Conservation (phyloP, 2,113 vertebrate species). For the Furnarius figulus region DNA sequence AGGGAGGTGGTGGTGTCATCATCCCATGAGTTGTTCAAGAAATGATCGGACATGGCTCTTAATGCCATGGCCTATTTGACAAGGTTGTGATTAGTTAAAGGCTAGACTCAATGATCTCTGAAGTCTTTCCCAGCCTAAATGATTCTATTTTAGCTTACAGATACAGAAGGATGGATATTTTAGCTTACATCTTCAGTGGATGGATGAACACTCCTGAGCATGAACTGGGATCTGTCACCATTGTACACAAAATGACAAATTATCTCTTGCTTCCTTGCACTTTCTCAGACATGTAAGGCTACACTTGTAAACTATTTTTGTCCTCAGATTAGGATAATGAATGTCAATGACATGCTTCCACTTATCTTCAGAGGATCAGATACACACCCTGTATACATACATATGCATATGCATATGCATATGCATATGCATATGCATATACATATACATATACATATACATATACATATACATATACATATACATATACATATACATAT, state of each 20-base stretch:
- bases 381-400: neutral
- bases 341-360: neutral
- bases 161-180: no score
- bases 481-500: no score
- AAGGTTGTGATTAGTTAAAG: neutral
- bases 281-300: neutral
- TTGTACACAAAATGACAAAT: neutral
- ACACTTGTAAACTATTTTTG: neutral
- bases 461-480: no score
- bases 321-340: neutral
- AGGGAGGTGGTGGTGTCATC: neutral
- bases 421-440: no score
- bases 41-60: neutral
- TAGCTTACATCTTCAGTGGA: accelerated
- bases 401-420: no score
- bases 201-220: neutral
- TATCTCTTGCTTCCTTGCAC: neutral
- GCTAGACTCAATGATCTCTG: neutral
- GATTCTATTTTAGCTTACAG: neutral
- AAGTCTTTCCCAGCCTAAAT: neutral
- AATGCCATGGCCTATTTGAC: accelerated
- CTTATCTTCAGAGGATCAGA: neutral
- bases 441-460: no score
- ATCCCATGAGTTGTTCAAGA: no score
- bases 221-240: neutral